A percentile compares a stretch with the other conserved stretches of the same genome.
Evolutionary conservation across 2,113 vertebrate genomes (phyloP).

Genomic region (Antechinus stuartii): DNA sequence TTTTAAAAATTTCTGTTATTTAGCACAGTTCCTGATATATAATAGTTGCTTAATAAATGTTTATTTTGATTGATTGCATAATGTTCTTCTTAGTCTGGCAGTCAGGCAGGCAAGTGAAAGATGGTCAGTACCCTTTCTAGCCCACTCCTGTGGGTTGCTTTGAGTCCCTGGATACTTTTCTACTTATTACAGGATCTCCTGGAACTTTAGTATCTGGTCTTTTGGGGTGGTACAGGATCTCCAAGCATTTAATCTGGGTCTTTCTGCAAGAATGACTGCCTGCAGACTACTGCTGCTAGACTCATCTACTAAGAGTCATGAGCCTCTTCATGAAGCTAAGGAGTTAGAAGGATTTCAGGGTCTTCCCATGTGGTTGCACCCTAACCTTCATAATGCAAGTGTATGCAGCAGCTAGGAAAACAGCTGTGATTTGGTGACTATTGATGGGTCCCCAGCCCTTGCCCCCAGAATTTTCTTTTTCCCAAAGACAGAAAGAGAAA

Average conservation of each 20-base stretch:
- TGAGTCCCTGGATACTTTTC: background rate
- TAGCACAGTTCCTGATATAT: background rate
- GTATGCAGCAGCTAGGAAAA: background rate
- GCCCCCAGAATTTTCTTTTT: too few relatives aligned
- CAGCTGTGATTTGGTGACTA: background rate
- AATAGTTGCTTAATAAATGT: background rate
- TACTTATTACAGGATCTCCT: background rate
- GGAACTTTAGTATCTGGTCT: background rate
- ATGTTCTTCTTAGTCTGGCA: background rate
- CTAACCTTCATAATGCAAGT: background rate
- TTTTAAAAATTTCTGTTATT: background rate
- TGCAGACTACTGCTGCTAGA: background rate
- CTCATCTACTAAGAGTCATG: too few relatives aligned
- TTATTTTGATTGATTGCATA: background rate
- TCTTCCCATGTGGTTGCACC: background rate
- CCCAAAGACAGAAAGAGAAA: too few relatives aligned
- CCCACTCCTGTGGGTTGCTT: background rate
- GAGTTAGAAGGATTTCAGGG: background rate
- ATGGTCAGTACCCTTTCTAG: background rate
- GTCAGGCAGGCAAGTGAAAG: background rate
- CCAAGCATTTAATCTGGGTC: background rate
- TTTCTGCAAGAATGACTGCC: background rate
- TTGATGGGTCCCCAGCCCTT: too few relatives aligned
- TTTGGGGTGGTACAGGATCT: background rate
- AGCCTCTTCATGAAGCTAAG: too few relatives aligned